Percentiles rank a stretch among this genome's conserved stretches.
phyloP scores from a whole-genome alignment of 2,797 vertebrate genomes.

The Gallinago solitaria region DNA sequence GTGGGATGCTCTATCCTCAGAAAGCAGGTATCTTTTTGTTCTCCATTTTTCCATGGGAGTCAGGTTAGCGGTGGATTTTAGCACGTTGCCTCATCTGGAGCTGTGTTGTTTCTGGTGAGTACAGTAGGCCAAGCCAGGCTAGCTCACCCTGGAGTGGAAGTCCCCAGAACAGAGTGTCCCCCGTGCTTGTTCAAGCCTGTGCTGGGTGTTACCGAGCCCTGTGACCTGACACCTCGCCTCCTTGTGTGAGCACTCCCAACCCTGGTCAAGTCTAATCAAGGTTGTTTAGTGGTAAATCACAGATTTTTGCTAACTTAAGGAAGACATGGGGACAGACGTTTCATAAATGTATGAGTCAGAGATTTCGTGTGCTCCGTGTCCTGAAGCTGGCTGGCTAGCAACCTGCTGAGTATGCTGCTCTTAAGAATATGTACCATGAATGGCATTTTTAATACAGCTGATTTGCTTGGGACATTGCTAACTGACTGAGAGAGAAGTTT shows the following conservation, averaged over 20 bases:
- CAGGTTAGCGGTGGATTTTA: background rate
- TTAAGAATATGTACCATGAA: background rate
- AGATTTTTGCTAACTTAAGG: background rate
- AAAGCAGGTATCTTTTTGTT: background rate
- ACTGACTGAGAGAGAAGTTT: background rate
- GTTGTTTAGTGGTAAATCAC: background rate
- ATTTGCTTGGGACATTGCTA: background rate
- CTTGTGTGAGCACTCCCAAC: fast-evolving
- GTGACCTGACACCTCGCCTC: background rate
- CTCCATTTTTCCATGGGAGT: background rate
- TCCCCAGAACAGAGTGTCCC: background rate
- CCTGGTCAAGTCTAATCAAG: background rate
- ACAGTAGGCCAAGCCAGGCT: background rate
- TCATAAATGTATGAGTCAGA: background rate
- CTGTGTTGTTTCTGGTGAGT: background rate
- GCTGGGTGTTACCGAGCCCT: background rate
- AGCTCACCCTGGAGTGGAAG: background rate
- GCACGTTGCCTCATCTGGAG: background rate
- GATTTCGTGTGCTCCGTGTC: fast-evolving
- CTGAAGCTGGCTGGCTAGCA: background rate
- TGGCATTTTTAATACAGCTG: background rate
- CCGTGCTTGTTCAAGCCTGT: background rate
- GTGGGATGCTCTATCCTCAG: background rate
- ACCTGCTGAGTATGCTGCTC: background rate
- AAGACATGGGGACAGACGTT: background rate